Base-by-base conservation (phyloP, 1,140 invertebrate species). In the Brachionus rotundiformis region DNA sequence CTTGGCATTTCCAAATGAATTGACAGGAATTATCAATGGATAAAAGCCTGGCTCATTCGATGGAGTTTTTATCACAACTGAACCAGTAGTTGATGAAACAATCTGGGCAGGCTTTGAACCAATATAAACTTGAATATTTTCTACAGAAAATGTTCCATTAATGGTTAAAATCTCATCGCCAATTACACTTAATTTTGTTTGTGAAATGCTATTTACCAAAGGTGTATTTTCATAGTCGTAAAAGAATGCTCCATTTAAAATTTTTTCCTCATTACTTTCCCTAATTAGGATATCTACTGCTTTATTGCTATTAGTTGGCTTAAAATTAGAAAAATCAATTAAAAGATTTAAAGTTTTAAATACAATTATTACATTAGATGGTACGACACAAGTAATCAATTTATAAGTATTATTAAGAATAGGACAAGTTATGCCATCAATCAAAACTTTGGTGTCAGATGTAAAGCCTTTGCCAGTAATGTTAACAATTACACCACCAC, bases 151-250 rank as follows among this genome's bases (percentile, higher is more conserved):
- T 10, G 82, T 82, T 27, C 85, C 85, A 23, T 39, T 65, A 31
- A 86, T 84, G 2, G 83, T 84, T 6, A 85, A 31, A 19, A 19
- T 41, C 4, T 75, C 82, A 39, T 84, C 84, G 47, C 84, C 85
- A 84, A 19, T 2, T 59, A 79, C 76, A 39, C 47, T 59, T 39
- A 79, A n/a, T 8, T 82, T 81, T 47, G 39, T 82, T 5, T 31
- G n/a, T 3, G 25, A 47, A 13, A 63, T 8, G 1, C 10, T n/a
- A 10, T 39, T 65, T 8, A 81, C 54, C 41, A 16, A 33, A 7
- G 65, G 83, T 59, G 82, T 63, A 19, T 61, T 54, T 11, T 75
- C 47, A 19, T 41, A 29, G 41, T 77, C 49, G 23, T 84, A 84
- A 7, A 73, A 54, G 29, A 84, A 84, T 10, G 71, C 68, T 3